phyloP scores from a whole-genome alignment of 2,888 invertebrate genomes.

The Glyphotaelius pellucidus region DNA sequence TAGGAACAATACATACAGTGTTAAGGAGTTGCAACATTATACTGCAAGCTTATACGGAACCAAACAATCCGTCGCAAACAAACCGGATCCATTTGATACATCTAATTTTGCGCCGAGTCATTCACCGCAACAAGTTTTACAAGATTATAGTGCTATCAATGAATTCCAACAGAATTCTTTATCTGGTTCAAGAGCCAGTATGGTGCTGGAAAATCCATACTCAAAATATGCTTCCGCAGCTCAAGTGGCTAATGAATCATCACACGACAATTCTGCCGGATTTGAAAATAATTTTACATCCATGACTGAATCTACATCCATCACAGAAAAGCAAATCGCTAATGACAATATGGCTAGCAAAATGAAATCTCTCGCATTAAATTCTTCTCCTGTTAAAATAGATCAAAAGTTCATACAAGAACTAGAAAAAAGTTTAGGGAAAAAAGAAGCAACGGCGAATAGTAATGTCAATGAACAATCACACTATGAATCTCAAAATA shows the following conservation, averaged over 20 bases:
- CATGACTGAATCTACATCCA: conserved; percentile 39
- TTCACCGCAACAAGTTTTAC: neutral
- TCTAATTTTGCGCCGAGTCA: conserved; percentile 70
- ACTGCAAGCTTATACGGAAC: conserved; percentile 45
- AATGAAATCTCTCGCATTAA: conserved; percentile 55
- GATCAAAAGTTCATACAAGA: conserved; percentile 81
- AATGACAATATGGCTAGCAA: conserved; percentile 45
- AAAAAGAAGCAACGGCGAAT: conserved; percentile 73
- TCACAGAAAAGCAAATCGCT: conserved; percentile 33
- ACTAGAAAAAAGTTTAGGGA: conserved; percentile 80
- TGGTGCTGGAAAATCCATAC: conserved; percentile 30
- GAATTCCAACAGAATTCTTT: neutral
- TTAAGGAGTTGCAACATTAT: conserved; percentile 56
- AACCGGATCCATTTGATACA: conserved; percentile 83
- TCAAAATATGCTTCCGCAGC: conserved; percentile 39
- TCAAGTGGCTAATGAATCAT: neutral
- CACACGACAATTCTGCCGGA: conserved; percentile 5
- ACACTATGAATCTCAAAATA: conserved; percentile 45
- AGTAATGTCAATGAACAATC: conserved; percentile 70
- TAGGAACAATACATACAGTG: conserved; percentile 41
- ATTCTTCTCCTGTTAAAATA: conserved; percentile 68
- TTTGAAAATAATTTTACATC: conserved; percentile 57
- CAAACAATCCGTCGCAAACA: conserved; percentile 39
- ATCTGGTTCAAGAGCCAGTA: conserved; percentile 3
- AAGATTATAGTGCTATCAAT: conserved; percentile 5